Percentiles rank a stretch among this genome's conserved stretches.
phyloP scores from a whole-genome alignment of 2,888 invertebrate genomes.

The Syrphus vitripennis region DNA sequence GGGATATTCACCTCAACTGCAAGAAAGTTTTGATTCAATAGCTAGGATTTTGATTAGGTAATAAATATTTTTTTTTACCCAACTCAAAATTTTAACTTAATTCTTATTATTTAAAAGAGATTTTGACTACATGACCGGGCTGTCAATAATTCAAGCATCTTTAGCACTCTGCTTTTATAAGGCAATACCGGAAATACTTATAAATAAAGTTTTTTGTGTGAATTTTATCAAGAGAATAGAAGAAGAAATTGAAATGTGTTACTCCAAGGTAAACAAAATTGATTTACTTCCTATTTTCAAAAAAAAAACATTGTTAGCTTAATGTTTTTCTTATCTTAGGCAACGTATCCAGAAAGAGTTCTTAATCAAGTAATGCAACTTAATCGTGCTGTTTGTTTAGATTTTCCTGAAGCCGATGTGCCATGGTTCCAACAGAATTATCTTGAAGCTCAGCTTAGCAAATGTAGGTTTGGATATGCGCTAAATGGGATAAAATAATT shows the following conservation, averaged over 20 bases:
- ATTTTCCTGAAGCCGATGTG: conserved; percentile 84
- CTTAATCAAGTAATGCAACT: conserved; percentile 84
- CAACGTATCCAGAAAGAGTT: conserved; percentile 83
- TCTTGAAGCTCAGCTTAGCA: conserved; percentile 82
- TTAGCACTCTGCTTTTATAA: conserved; percentile 83
- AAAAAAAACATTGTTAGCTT: not conserved
- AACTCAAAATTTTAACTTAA: not conserved
- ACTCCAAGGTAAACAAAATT: conserved; percentile 81
- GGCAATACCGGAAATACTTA: conserved; percentile 81
- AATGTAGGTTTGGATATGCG: conserved; percentile 76
- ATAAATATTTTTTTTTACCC: not conserved
- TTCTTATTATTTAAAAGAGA: conserved; percentile 80
- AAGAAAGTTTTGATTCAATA: conserved; percentile 79
- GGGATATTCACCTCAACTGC: conserved; percentile 82
- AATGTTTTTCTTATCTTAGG: conserved; percentile 78
- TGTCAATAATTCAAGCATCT: conserved; percentile 82
- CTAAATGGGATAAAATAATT: not conserved
- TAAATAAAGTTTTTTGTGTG: conserved; percentile 83
- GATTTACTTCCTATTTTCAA: not conserved
- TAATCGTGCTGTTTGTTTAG: conserved; percentile 85
- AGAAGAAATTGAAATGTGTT: conserved; percentile 83
- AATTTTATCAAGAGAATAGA: conserved; percentile 84
- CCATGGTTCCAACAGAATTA: conserved; percentile 87
- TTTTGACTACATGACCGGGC: conserved; percentile 82
- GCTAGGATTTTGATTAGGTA: conserved; percentile 82